These are phyloP conservation scores for Leptinotarsa haldemani DNA, from an alignment of 2,888 invertebrate species.

Conservation along the genomic window DNA sequence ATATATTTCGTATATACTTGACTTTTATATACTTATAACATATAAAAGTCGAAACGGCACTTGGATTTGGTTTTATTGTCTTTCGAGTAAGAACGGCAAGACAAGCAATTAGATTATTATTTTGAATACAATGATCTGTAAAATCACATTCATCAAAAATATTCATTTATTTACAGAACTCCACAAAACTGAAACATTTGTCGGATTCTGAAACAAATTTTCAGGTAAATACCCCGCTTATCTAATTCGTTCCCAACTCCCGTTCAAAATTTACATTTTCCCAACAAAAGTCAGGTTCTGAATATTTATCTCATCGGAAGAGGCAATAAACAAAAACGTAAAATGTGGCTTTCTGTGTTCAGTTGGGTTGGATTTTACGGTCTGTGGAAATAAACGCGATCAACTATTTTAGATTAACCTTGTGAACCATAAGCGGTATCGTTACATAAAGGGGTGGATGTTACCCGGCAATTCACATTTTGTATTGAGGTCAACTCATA, in stretches of 20 bases:
- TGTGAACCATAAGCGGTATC: slow-evolving; percentile 6
- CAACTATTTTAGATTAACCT: slow-evolving; percentile 6
- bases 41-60: too few species aligned
- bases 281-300: background rate
- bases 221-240: background rate
- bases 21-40: too few species aligned
- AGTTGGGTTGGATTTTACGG: background rate
- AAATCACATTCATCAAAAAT: too few species aligned
- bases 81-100: too few species aligned
- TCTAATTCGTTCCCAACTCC: background rate
- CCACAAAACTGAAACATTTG: too few species aligned
- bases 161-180: too few species aligned
- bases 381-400: slow-evolving; percentile 13
- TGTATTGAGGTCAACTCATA: slow-evolving; percentile 5
- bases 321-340: slow-evolving; percentile 1
- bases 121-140: too few species aligned
- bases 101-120: too few species aligned
- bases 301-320: background rate
- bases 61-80: too few species aligned
- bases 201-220: too few species aligned
- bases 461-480: background rate
- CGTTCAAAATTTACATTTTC: background rate
- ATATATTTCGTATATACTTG: too few species aligned
- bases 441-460: slow-evolving; percentile 6
- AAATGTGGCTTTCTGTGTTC: background rate